phyloP scores from a whole-genome alignment of 2,113 vertebrate species.

The Apistogramma diplotaenia region DNA sequence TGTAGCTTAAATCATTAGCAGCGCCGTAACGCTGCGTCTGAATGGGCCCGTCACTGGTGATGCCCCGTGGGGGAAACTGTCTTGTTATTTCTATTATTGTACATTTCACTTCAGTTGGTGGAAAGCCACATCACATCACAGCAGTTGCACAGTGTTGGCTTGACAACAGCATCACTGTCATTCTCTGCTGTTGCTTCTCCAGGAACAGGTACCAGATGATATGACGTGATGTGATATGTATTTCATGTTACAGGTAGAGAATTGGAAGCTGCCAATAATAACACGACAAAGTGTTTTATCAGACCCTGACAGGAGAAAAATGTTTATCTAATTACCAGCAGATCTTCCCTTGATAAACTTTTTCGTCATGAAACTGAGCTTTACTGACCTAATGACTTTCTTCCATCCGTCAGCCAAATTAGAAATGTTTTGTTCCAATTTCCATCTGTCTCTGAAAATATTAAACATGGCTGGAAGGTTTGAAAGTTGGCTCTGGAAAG shows the following conservation, averaged over 20 bases:
- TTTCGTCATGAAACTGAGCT: neutral
- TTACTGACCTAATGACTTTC: neutral
- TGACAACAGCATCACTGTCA: neutral
- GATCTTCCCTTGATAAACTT: neutral
- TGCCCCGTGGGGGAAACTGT: neutral
- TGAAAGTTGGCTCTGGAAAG: neutral
- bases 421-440: neutral
- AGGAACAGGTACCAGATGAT: neutral
- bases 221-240: neutral
- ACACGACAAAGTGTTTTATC: neutral
- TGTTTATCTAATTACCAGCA: neutral
- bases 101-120: neutral
- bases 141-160: neutral
- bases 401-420: neutral
- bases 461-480: neutral
- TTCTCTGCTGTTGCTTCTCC: neutral
- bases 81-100: conserved; percentile 25
- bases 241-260: neutral
- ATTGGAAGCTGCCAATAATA: neutral
- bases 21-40: neutral
- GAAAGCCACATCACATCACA: neutral
- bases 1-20: neutral
- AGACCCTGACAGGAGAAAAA: neutral
- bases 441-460: neutral
- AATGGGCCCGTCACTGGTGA: conserved; percentile 4